These are phyloP conservation scores for Cervus canadensis DNA, from an alignment of 2,113 vertebrate genomes.

Conservation along the genomic window DNA sequence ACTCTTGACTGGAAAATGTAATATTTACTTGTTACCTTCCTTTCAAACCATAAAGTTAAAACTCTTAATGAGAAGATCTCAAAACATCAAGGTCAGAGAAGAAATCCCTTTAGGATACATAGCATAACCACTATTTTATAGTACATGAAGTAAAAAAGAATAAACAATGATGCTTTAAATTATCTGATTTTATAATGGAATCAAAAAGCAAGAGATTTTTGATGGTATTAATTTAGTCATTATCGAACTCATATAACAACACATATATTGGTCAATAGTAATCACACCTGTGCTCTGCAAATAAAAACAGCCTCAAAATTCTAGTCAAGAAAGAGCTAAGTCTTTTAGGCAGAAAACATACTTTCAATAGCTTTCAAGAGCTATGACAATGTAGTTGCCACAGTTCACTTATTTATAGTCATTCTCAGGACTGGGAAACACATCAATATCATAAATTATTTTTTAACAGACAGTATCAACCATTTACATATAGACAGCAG, in stretches of 20 bases:
- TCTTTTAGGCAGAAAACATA: neutral
- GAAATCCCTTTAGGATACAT: fast-evolving
- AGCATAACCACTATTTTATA: neutral
- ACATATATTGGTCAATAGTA: neutral
- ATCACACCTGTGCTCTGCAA: neutral
- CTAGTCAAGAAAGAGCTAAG: neutral
- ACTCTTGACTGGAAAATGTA: neutral
- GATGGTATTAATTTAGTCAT: neutral
- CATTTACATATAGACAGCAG: neutral
- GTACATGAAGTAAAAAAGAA: neutral
- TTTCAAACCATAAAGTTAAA: neutral
- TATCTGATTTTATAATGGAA: neutral
- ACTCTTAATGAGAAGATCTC: neutral
- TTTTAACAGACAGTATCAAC: neutral
- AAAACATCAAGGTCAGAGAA: neutral
- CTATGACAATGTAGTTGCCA: neutral
- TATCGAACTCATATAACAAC: neutral
- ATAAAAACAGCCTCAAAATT: neutral
- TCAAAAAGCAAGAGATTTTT: neutral
- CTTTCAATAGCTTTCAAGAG: neutral
- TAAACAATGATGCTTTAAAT: neutral
- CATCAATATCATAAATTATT: neutral
- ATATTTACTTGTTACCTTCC: neutral
- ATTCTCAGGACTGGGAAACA: neutral
- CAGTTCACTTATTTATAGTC: neutral